These are phyloP conservation scores for Nudaria mundana DNA, from an alignment of 2,888 invertebrate species.

Conservation along the genomic window DNA sequence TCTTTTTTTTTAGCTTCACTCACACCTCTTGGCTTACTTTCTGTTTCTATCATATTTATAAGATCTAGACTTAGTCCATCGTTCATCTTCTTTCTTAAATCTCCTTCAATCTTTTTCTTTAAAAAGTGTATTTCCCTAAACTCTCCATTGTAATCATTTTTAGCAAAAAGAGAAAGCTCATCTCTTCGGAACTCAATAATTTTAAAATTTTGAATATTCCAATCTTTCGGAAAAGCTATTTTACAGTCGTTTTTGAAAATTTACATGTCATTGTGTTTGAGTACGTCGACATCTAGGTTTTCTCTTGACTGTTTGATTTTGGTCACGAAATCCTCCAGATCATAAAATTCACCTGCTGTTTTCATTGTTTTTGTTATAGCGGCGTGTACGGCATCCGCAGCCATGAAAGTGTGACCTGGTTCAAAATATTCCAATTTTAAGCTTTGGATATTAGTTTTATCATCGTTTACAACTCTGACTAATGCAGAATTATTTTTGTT, in stretches of 20 bases:
- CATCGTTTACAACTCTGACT: slow-evolving; percentile 15
- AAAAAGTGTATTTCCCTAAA: slow-evolving; percentile 2
- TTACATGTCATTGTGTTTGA: slow-evolving; percentile 13
- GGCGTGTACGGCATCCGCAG: not conserved
- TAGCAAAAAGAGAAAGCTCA: slow-evolving; percentile 5
- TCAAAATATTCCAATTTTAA: not conserved
- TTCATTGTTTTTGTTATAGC: not conserved
- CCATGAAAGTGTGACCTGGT: not conserved
- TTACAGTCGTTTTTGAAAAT: slow-evolving; percentile 10
- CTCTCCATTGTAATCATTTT: not conserved
- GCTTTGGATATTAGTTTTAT: slow-evolving; percentile 11
- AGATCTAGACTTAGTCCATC: slow-evolving; percentile 6
- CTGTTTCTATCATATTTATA: slow-evolving; percentile 8
- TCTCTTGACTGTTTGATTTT: slow-evolving; percentile 17
- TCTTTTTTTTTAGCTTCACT: slow-evolving; percentile 7
- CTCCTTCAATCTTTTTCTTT: slow-evolving; percentile 7
- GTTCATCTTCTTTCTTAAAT: slow-evolving; percentile 7
- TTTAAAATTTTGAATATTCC: slow-evolving; percentile 12
- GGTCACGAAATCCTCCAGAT: slow-evolving; percentile 6
- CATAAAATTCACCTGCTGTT: slow-evolving; percentile 7
- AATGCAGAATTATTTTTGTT: slow-evolving; percentile 23
- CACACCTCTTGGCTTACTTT: slow-evolving; percentile 7
- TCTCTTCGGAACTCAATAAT: slow-evolving; percentile 11
- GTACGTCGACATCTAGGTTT: slow-evolving; percentile 12
- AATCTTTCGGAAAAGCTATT: slow-evolving; percentile 8